These are phyloP conservation scores for Sminthopsis crassicaudata DNA, from an alignment of 2,113 vertebrate genomes.

Conservation along the genomic window DNA sequence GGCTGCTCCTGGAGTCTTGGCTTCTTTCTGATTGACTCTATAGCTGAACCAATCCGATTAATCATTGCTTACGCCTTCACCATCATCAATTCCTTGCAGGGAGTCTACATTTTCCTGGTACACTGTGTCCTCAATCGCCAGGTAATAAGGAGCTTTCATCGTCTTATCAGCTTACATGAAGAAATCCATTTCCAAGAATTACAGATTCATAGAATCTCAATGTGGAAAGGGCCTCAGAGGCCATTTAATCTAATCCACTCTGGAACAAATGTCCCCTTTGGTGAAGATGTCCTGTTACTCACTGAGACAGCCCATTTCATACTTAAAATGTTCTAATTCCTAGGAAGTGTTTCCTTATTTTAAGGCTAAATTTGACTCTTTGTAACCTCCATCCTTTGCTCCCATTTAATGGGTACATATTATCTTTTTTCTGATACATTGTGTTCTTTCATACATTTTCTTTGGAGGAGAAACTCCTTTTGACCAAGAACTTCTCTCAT, in stretches of 20 bases:
- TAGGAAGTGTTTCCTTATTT: background rate
- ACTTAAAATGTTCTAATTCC: background rate
- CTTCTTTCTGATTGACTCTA: constrained; percentile 64
- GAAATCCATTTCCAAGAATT: background rate
- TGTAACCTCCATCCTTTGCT: background rate
- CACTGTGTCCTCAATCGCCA: constrained; percentile 80
- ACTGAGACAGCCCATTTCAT: background rate
- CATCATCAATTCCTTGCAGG: constrained; percentile 79
- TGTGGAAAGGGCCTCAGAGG: background rate
- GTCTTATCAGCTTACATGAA: background rate
- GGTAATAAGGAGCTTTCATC: constrained; percentile 39
- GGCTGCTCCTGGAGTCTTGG: constrained; percentile 81
- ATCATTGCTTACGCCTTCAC: constrained; percentile 76
- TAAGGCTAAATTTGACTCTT: background rate
- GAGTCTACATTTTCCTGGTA: constrained; percentile 77
- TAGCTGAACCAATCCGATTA: background rate
- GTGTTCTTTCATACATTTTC: background rate
- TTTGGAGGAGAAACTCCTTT: background rate
- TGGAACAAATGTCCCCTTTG: background rate
- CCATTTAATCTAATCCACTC: background rate
- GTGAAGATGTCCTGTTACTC: background rate
- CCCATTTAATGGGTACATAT: background rate
- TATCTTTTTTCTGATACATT: background rate
- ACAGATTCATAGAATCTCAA: background rate
- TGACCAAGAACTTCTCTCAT: background rate